Percentiles rank a stretch among this genome's conserved stretches.
phyloP scores from a whole-genome alignment of 2,797 vertebrate species.

The Cirrhinus mrigala region DNA sequence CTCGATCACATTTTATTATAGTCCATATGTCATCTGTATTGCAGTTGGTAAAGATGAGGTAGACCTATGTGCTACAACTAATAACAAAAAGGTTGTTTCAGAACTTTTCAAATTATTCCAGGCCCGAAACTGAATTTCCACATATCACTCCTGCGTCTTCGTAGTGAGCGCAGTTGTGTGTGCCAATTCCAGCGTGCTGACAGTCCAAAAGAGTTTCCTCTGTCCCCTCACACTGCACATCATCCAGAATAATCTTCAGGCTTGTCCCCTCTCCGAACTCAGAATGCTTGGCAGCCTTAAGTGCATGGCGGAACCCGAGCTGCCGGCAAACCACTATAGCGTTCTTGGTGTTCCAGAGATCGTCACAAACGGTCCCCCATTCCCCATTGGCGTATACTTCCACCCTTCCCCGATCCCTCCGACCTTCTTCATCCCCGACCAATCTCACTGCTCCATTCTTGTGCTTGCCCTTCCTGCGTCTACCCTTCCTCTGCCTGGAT shows the following conservation, averaged over 20 bases:
- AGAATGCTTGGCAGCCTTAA: constrained; percentile 84
- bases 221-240: constrained; percentile 84
- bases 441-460: constrained; percentile 82
- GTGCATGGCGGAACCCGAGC: constrained; percentile 82
- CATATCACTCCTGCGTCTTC: constrained; percentile 93
- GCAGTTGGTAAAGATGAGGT: constrained; percentile 51
- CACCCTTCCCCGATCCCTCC: constrained; percentile 80
- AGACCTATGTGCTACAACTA: constrained; percentile 56
- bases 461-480: constrained; percentile 73
- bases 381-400: constrained; percentile 82
- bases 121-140: constrained; percentile 67
- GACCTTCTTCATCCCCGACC: constrained; percentile 70
- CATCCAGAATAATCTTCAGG: constrained; percentile 87
- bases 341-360: constrained; percentile 82
- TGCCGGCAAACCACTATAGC: constrained; percentile 89
- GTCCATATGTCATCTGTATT: background rate
- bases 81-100: constrained; percentile 37
- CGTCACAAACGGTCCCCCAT: constrained; percentile 95
- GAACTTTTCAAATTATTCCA: constrained; percentile 13
- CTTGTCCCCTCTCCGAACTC: constrained; percentile 87
- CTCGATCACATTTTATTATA: constrained; percentile 20
- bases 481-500: constrained; percentile 66
- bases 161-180: constrained; percentile 88
- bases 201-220: constrained; percentile 88
- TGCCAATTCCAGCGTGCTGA: constrained; percentile 79